These are phyloP conservation scores for Orussus abietinus DNA, from an alignment of 1,140 invertebrate species.

Conservation along the genomic window DNA sequence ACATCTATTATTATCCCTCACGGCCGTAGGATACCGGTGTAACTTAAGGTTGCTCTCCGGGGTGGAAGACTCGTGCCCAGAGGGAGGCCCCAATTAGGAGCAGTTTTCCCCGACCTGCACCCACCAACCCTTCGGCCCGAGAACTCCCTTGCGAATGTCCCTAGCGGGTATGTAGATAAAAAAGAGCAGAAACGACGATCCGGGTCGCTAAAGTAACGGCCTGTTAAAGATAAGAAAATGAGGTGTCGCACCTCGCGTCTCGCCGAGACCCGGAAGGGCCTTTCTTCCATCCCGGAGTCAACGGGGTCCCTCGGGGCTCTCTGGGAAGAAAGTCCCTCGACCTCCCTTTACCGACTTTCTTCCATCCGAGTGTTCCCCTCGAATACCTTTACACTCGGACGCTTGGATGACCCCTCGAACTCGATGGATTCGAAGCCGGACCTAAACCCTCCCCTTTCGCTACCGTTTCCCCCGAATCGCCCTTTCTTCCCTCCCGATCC, in stretches of 20 bases:
- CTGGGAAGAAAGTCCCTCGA: not conserved
- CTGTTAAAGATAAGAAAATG: conserved; percentile 57
- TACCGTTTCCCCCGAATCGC: conserved; percentile 5
- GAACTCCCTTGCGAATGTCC: conserved; percentile 9
- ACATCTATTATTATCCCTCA: too few species aligned
- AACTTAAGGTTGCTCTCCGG: too few species aligned
- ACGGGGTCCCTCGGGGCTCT: conserved; percentile 13
- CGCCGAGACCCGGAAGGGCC: conserved; percentile 2
- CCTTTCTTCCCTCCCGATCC: conserved; percentile 13
- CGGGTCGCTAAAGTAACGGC: conserved; percentile 40
- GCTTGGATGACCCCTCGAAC: conserved; percentile 33
- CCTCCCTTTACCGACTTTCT: conserved; percentile 2
- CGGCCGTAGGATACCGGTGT: too few species aligned
- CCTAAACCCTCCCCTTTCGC: not conserved
- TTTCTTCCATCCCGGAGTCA: conserved; percentile 1
- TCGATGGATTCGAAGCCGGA: not conserved
- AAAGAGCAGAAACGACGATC: conserved; percentile 17
- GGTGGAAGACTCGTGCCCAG: not conserved
- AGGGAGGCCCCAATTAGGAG: conserved; percentile 6
- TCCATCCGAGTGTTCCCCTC: conserved; percentile 25
- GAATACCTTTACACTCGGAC: conserved; percentile 52
- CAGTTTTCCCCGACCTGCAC: too few species aligned
- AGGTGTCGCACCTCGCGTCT: conserved; percentile 41
- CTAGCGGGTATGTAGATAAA: conserved; percentile 25
- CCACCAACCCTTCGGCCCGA: too few species aligned